A percentile compares a stretch with the other conserved stretches of the same genome.
phyloP scores from a whole-genome alignment of 92 coral and sea anemone species.

The Phenganax subtilis region DNA sequence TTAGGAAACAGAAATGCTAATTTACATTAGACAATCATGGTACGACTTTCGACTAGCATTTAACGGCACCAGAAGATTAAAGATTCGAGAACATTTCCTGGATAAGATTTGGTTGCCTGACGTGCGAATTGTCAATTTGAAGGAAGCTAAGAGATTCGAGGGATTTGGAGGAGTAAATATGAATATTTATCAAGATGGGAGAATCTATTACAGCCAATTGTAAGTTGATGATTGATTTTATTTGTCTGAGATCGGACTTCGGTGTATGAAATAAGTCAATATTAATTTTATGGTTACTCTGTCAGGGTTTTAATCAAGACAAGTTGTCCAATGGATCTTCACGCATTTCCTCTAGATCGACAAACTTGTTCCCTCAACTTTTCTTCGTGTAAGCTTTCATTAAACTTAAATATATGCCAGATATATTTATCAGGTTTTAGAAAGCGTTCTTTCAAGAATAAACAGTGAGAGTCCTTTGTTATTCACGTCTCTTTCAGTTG shows the following conservation, averaged over 20 bases:
- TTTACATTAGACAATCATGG: constrained; percentile 52
- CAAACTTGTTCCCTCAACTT: constrained; percentile 24
- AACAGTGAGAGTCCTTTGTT: too few relatives aligned
- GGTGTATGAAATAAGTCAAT: neutral
- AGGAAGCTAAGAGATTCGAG: neutral
- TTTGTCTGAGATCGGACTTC: neutral
- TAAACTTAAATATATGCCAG: too few relatives aligned
- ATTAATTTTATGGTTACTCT: neutral
- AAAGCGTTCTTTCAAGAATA: too few relatives aligned
- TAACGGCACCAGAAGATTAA: constrained; percentile 6
- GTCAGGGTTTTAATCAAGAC: constrained; percentile 6
- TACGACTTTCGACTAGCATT: constrained; percentile 45
- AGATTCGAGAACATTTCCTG: constrained; percentile 29
- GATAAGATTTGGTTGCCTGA: constrained; percentile 83
- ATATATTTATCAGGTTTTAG: too few relatives aligned
- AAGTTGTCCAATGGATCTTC: constrained; percentile 32
- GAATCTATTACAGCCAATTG: constrained; percentile 21
- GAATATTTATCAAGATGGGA: constrained; percentile 24
- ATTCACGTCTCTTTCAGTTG: neutral
- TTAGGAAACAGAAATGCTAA: constrained; percentile 43
- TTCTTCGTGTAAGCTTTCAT: constrained; percentile 15
- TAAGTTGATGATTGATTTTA: neutral
- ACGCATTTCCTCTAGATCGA: constrained; percentile 18
- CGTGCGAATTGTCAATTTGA: neutral
- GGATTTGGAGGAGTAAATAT: constrained; percentile 29